Evolutionary conservation across 2,797 vertebrate genomes (phyloP), one percentile per base, ranked within the genome.

Genomic region (Chiloscyllium punctatum): DNA sequence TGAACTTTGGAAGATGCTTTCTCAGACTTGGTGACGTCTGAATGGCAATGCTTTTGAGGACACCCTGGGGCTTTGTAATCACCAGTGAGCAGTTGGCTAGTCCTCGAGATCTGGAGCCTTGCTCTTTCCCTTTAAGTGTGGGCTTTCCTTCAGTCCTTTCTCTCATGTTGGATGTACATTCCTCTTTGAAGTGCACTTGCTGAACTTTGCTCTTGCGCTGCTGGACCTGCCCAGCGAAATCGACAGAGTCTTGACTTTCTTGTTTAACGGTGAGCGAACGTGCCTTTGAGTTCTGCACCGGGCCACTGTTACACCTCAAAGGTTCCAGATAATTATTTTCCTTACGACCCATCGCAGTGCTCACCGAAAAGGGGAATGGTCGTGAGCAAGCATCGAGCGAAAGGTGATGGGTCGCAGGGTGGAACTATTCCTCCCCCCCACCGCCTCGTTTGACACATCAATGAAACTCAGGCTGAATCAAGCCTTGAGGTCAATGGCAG

Each of bases 21-120:
- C 98, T 98, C 97, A 99, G 98, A 97, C 98, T 98, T 0, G 99
- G 99, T 96, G 99, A 99, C 13, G 99, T 99, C 97, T 99, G 99
- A 97, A 99, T 99, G 13, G 98, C 99, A 33, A 99, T 98, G 94
- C 98, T 99, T 97, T 97, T 98, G 96, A 98, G 97, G 94, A 96
- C 97, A 97, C 98, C 98, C 95, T 97, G 97, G 96, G 97, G 96
- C 96, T 96, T 96, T 72, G 97, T 96, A 68, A 97, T 97, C 96
- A 96, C 96, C 16, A 97, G 96, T 0, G 97, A 97, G 57, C 95
- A 97, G 69, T 97, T 96, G 21, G 97, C 95, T n/a, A 97, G 96
- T 0, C 15, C 94, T 2, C 96, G 96, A 91, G 96, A 97, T 95
- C 95, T 95, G 82, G 97, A 53, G 3, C 95, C 68, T 95, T 96